A percentile compares a stretch with the other conserved stretches of the same genome.
phyloP scores from a whole-genome alignment of 2,888 invertebrate genomes.

The Brachypalpus laphriformis region DNA sequence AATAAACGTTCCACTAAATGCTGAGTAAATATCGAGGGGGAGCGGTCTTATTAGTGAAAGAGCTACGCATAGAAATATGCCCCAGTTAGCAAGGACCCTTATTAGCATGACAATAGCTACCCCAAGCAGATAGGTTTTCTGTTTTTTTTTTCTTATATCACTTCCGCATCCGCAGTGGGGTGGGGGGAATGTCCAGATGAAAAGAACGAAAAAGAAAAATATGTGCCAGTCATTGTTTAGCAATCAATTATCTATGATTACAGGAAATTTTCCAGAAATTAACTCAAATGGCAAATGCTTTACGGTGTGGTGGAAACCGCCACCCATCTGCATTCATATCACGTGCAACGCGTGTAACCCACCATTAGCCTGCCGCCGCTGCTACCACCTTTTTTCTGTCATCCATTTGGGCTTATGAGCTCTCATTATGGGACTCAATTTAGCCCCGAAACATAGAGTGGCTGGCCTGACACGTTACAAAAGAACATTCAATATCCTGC shows the following conservation, averaged over 20 bases:
- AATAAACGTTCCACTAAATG: constrained; percentile 15
- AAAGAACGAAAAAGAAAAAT: constrained; percentile 14
- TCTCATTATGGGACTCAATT: constrained; percentile 70
- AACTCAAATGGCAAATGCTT: constrained; percentile 37
- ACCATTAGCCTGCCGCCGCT: constrained; percentile 33
- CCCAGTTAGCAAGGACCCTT: constrained; percentile 43
- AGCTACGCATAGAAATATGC: constrained; percentile 35
- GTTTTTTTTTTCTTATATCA: constrained; percentile 7
- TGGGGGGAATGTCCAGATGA: neutral
- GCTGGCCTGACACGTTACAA: constrained; percentile 39
- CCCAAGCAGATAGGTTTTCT: constrained; percentile 8
- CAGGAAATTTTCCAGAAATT: constrained; percentile 57
- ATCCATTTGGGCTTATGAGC: constrained; percentile 64
- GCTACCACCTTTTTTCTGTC: constrained; percentile 43
- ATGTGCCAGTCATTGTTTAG: constrained; percentile 60
- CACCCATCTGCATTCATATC: constrained; percentile 45
- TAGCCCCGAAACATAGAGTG: constrained; percentile 28
- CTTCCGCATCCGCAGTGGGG: constrained; percentile 45
- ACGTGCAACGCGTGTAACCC: constrained; percentile 65
- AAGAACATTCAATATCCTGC: constrained; percentile 64
- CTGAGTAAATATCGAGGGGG: constrained; percentile 25
- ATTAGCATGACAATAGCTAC: constrained; percentile 48
- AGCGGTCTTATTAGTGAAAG: constrained; percentile 26
- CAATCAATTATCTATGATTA: constrained; percentile 71
- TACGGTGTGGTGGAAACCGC: neutral